A percentile compares a stretch with the other conserved stretches of the same genome.
Conservation (phyloP, 2,888 invertebrate species). For the Yponomeuta sedellus region DNA sequence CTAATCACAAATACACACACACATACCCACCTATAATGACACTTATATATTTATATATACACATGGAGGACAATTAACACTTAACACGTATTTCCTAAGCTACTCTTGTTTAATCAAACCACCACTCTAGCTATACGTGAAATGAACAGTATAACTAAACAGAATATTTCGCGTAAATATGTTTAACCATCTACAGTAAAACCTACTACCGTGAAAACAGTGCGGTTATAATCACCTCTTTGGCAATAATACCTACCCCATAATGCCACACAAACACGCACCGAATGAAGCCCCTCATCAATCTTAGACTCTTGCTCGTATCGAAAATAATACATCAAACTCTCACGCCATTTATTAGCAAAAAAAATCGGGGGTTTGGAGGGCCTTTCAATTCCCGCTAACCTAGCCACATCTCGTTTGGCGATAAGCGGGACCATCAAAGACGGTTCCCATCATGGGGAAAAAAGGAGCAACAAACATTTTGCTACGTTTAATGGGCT, state of each 20-base stretch:
- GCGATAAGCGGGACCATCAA: slow-evolving; percentile 51
- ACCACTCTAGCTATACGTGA: too few species aligned
- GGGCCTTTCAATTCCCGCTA: not conserved
- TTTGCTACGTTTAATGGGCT: not conserved
- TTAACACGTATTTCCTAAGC: too few species aligned
- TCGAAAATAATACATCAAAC: slow-evolving; percentile 3
- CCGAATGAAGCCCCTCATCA: not conserved
- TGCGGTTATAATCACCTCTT: not conserved
- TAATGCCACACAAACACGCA: slow-evolving; percentile 4
- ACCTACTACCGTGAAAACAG: too few species aligned
- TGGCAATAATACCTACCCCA: not conserved
- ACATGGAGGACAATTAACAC: too few species aligned
- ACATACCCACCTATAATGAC: too few species aligned
- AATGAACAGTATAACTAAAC: too few species aligned
- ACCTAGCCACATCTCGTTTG: slow-evolving; percentile 38
- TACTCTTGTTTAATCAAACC: too few species aligned
- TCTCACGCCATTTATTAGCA: slow-evolving; percentile 2
- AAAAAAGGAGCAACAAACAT: slow-evolving; percentile 14
- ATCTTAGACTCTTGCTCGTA: not conserved
- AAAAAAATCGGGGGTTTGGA: slow-evolving; percentile 17
- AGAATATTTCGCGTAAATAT: not conserved
- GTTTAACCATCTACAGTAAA: not conserved
- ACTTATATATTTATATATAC: too few species aligned
- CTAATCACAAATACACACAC: too few species aligned
- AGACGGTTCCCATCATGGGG: slow-evolving; percentile 22